Base-by-base conservation (phyloP, 2,113 vertebrate genomes). In the Austrofundulus limnaeus region DNA sequence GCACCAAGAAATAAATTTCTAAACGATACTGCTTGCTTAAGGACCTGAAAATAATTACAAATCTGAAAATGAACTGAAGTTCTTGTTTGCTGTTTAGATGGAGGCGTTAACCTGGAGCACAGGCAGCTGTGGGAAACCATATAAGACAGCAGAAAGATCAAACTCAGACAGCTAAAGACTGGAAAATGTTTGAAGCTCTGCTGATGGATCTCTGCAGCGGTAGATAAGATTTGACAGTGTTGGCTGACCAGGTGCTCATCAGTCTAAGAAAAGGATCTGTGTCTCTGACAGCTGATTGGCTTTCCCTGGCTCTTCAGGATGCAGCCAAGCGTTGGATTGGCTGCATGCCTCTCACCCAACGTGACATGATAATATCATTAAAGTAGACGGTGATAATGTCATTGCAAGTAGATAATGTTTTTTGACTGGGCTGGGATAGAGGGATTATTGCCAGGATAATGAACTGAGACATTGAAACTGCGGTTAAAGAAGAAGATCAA, bases 251-350 rank as follows among this genome's bases (percentile, higher is more conserved):
- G 50, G 72, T 70, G 65, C 59, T 77, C 70, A 24, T 83, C 80
- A 70, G 58, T 39, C 75, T 87, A 87, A 89, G 80, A 89, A 78
- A 82, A 89, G 85, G 84, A 72, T 83, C 56, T 61, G 64, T 61
- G 65, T 61, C 53, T 75, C 83, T 87, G 85, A 78, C 70, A 85
- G 73, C 76, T 83, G 82, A 89, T 89, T 86, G 86, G 80, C 66
- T 60, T 67, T 83, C 74, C 39, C 48, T 47, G 38, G 72, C 46
- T 50, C 59, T 63, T 80, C 54, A 15, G 64, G 62, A 80, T 19
- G 74, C 86, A 85, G 74, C 85, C 89, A 90, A 80, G 86, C 85
- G 75, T 88, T 86, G 75, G 81, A 91, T 91, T 89, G 89, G 85
- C 71, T 89, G 70, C 78, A 75, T 25, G 70, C 76, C 70, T 83